Evolutionary conservation across 2,888 invertebrate species (phyloP).

Genomic region (Podabrus alpinus): DNA sequence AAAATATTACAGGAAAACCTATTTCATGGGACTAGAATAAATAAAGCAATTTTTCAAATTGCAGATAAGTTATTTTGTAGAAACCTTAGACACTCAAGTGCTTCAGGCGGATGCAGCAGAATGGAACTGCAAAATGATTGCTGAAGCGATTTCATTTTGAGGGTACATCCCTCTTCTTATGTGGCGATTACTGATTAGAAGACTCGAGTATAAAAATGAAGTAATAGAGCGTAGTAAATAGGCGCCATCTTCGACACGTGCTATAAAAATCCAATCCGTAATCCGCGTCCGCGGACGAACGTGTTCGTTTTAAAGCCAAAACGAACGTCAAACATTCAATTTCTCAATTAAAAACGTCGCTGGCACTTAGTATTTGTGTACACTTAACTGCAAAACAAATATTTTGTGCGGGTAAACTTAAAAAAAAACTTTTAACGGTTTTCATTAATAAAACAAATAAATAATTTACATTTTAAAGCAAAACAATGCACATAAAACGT

Average conservation of each 20-base stretch:
- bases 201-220: not conserved
- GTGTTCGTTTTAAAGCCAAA: not conserved
- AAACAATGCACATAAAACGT: not conserved
- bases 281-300: not conserved
- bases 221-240: not conserved
- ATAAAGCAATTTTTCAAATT: constrained; percentile 43
- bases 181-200: not conserved
- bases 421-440: not conserved
- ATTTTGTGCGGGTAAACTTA: not conserved
- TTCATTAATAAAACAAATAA: not conserved
- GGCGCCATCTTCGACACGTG: not conserved
- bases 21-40: constrained; percentile 35
- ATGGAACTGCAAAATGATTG: constrained; percentile 23
- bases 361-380: not conserved
- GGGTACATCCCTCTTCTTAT: not conserved
- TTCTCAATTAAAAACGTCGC: not conserved
- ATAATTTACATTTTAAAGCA: not conserved
- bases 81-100: constrained; percentile 19
- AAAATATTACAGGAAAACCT: constrained; percentile 30
- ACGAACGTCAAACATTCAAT: not conserved
- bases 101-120: constrained; percentile 17
- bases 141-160: constrained; percentile 13
- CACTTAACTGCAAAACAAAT: not conserved
- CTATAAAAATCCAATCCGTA: not conserved
- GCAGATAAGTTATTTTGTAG: constrained; percentile 36